Base-by-base conservation (phyloP, 2,888 invertebrate species). In the Ophion slaviceki region DNA sequence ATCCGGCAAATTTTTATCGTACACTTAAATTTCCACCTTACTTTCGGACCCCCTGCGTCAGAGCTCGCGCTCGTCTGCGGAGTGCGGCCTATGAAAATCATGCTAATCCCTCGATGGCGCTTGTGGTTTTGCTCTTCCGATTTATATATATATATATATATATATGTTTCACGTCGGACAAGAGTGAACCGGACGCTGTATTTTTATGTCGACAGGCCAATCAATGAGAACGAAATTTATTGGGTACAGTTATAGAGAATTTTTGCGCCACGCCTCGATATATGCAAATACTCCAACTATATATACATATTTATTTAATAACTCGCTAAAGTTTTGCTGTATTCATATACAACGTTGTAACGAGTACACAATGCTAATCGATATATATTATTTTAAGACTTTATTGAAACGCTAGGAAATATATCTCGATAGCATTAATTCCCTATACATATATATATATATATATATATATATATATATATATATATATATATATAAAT, bases 161-260 rank as follows among this genome's bases (percentile, higher is more conserved):
- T 80, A 72, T 45, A 59, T 20, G 40, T 72, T 36, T 28, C 59
- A 24, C 6, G 24, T 62, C 32, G 17, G 10, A 24, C 45, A 72
- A 24, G 67, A 75, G 76, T 32, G 67, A 72, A 72, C 70, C 82
- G 80, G 80, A 82, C 72, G 72, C 80, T 82, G 82, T 83, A 86
- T 86, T 86, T 86, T 86, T 83, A 86, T 83, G 83, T 57, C 86
- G 86, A 80, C 86, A 77, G 86, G 83, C 86, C 86, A 86, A 83
- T 86, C 80, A 86, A 86, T 86, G 83, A 80, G 80, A 57, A 76
- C 62, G 71, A 83, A 67, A 86, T 86, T 80, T 86, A 83, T 86
- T 72, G 68, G 76, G 77, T 77, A 86, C 83, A 77, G 80, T 80
- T 72, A 53, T 80, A 77, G 62, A 77, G 83, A 86, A 77, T 74